phyloP scores from a whole-genome alignment of 53 echinoderm and acorn worm genomes.

The Temnopleurus reevesii region DNA sequence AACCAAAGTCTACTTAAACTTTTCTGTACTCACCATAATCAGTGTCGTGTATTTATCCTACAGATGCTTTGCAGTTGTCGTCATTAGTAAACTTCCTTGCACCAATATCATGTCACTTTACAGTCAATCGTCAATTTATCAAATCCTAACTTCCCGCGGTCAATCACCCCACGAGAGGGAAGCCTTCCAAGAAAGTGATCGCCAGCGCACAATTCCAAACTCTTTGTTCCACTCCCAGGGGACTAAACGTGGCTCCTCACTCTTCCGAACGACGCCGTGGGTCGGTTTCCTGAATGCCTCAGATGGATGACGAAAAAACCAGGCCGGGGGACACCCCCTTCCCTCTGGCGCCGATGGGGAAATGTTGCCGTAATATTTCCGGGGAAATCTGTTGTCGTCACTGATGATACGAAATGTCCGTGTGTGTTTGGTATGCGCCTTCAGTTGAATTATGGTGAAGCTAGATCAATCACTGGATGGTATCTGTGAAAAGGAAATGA shows the following conservation, averaged over 20 bases:
- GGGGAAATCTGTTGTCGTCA: background rate
- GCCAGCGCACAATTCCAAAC: background rate
- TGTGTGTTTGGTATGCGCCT: no score
- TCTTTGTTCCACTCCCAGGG: background rate
- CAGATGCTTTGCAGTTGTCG: background rate
- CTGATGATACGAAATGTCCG: background rate
- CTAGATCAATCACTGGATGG: background rate
- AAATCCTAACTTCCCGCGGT: background rate
- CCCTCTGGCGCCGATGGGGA: background rate
- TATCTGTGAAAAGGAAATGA: background rate
- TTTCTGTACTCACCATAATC: background rate
- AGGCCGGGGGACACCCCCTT: background rate
- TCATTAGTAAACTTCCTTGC: background rate
- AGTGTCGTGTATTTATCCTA: background rate
- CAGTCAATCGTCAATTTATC: no score
- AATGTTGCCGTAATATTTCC: background rate
- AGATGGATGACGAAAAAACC: background rate
- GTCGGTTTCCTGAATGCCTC: background rate
- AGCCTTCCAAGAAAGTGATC: background rate
- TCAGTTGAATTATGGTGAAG: background rate
- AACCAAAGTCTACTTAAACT: background rate
- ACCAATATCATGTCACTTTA: background rate
- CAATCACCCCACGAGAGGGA: slow-evolving; percentile 14
- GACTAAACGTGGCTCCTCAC: background rate
- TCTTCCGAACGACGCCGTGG: background rate